Evolutionary conservation across 1,140 invertebrate species (phyloP), one percentile per base, ranked within the genome.

Genomic region (Copidosoma floridanum): DNA sequence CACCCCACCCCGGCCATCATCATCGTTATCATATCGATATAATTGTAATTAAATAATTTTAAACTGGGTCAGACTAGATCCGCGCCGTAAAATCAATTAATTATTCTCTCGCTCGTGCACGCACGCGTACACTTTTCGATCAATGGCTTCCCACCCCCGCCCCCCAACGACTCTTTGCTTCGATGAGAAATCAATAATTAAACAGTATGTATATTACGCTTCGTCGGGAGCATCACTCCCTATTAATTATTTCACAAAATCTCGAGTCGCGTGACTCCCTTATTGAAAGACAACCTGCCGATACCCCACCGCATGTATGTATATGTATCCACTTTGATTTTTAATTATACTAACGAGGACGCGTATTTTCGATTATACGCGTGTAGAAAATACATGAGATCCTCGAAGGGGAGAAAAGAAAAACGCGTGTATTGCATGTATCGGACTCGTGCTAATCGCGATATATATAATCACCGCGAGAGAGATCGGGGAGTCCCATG

Each of bases 11-110:
- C n/a, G n/a, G n/a, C n/a, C n/a, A n/a, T n/a, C n/a, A n/a, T 37
- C 18, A 26, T 57, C 6, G 38, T 41, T 4, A n/a, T 41, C 12
- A 40, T 41, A 43, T 48, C 40, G 21, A 24, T 40, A 21, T 56
- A 20, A 53, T 53, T 46, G 46, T 37, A 38, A 14, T 54, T 40
- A 60, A 53, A 47, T 47, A 18, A 47, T n/a, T n/a, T 47, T 54
- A 5, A 54, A 27, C 14, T 54, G 8, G 50, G 43, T 47, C 40
- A 53, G 11, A 44, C 21, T 46, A 21, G 18, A 60, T 52, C 18
- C 4, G 18, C n/a, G n/a, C n/a, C n/a, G 56, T 32, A 12, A 46
- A 20, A 16, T 27, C 20, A 41, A 60, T 53, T 53, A 38, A 60
- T 53, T 38, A 47, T 35, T 48, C 41, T n/a, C n/a, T n/a, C n/a